These are phyloP conservation scores for Suillia variegata DNA, from an alignment of 2,888 invertebrate genomes.

Conservation along the genomic window DNA sequence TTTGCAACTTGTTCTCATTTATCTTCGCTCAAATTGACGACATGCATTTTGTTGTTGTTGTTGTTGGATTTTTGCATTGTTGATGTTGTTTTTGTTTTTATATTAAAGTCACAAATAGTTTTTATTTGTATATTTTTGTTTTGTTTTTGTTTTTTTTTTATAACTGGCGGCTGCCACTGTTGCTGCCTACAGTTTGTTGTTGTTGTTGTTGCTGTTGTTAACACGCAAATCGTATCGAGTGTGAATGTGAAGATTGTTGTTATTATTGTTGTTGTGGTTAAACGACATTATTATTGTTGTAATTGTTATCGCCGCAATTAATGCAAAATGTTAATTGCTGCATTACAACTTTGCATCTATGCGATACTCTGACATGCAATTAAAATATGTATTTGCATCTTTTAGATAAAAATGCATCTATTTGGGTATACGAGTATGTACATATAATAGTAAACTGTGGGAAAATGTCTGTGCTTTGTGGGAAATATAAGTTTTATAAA, in stretches of 20 bases:
- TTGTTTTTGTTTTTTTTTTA: slow-evolving; percentile 28
- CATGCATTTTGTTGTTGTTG: slow-evolving; percentile 1
- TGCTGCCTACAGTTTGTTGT: slow-evolving; percentile 19
- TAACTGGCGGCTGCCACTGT: slow-evolving; percentile 37
- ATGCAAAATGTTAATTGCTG: slow-evolving; percentile 6
- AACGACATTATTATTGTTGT: slow-evolving; percentile 38
- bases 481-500: no score
- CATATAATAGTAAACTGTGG: no score
- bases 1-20: slow-evolving; percentile 29
- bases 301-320: slow-evolving; percentile 33
- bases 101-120: slow-evolving; percentile 25
- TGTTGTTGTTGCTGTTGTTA: slow-evolving; percentile 13
- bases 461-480: no score
- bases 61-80: slow-evolving; percentile 19
- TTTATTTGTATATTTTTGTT: slow-evolving; percentile 24
- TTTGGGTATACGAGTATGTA: no score
- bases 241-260: background rate
- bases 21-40: slow-evolving; percentile 15
- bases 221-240: slow-evolving; percentile 17
- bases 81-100: slow-evolving; percentile 38
- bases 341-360: no score
- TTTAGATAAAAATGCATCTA: no score
- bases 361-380: no score
- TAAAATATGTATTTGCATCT: no score
- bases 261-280: slow-evolving; percentile 1